Percentiles rank a stretch among this genome's conserved stretches.
These are phyloP conservation scores for Orgyia antiqua DNA, from an alignment of 2,888 invertebrate species.

Conservation along the genomic window DNA sequence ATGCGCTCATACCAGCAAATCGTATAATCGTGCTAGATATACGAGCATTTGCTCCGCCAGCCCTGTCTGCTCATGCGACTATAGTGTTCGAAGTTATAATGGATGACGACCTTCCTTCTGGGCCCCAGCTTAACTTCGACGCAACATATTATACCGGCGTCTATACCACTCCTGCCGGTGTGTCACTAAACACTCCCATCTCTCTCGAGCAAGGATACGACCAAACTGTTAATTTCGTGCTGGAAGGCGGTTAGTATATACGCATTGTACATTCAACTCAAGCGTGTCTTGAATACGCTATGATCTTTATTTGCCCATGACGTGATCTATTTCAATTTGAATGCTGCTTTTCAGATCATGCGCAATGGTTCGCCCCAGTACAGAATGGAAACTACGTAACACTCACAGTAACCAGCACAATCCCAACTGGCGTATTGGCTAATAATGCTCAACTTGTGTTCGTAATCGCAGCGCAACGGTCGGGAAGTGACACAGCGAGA, in stretches of 20 bases:
- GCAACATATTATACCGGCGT: slow-evolving; percentile 29
- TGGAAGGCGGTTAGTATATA: slow-evolving; percentile 29
- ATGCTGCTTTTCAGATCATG: slow-evolving; percentile 9
- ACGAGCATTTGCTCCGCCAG: slow-evolving; percentile 17
- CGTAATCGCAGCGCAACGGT: slow-evolving; percentile 16
- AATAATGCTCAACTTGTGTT: slow-evolving; percentile 11
- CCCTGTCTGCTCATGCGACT: slow-evolving; percentile 19
- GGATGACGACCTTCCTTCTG: slow-evolving; percentile 3
- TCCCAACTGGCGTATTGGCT: slow-evolving; percentile 12
- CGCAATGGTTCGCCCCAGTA: slow-evolving; percentile 8
- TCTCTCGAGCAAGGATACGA: slow-evolving; percentile 27
- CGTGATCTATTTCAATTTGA: too few relatives aligned
- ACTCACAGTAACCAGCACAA: slow-evolving; percentile 7
- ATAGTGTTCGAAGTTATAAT: slow-evolving; percentile 21
- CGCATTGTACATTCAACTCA: too few relatives aligned
- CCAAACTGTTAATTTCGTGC: slow-evolving; percentile 21
- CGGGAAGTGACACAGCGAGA: slow-evolving; percentile 12
- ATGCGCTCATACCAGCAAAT: slow-evolving; percentile 17
- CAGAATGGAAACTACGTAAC: slow-evolving; percentile 6
- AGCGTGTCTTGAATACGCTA: slow-evolving; percentile 10
- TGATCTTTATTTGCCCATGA: neutral
- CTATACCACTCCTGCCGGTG: slow-evolving; percentile 19
- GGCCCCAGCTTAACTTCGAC: slow-evolving; percentile 13
- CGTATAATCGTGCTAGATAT: slow-evolving; percentile 20
- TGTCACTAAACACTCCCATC: slow-evolving; percentile 24